Base-by-base conservation (phyloP, 1,140 invertebrate genomes). In the Helicoverpa armigera region DNA sequence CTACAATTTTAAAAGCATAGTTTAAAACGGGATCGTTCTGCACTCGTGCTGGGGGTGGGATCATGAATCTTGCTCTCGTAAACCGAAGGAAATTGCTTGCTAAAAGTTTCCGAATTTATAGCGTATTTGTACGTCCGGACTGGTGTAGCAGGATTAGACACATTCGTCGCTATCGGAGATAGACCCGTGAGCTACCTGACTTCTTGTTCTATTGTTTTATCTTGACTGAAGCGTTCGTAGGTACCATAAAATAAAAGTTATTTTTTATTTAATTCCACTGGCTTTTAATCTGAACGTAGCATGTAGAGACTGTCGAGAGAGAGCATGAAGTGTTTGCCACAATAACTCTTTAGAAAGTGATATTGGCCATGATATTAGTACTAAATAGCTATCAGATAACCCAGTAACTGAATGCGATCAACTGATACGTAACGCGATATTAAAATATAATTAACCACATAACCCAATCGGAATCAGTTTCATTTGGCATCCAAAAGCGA, bases 91-190 rank as follows among this genome's bases (percentile, higher is more conserved):
- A 88, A 89, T 91, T 90, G 89, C 89, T 88, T 85, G 86, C 87
- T 87, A 87, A 88, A 89, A 92, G 89, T 92, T 91, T 81, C 83
- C 85, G 86, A 88, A 92, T 92, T 92, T 92, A 92, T 91, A 81
- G 87, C 85, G 86, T 86, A 87, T 89, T 87, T 87, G 86, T 84
- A 85, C 56, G 80, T 83, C 81, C 77, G 73, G 76, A 70, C 74
- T 58, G 79, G 58, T 81, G 76, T 79, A 76, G 82, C 72, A 80
- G 90, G 87, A 91, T 91, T 88, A 89, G 84, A 84, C 82, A 69
- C 31, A 73, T 58, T 73, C 70, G 53, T 73, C 70, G 53, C 53
- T 56, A 56, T 31, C 9, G 11, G 11, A 35, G 70, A 73, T 70
- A 53, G n/a, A 69, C 16, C 53, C 7, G 70, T 16, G 53, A 53